Evolutionary conservation across 2,888 invertebrate genomes (phyloP).

Genomic region (Incurvaria masculella): DNA sequence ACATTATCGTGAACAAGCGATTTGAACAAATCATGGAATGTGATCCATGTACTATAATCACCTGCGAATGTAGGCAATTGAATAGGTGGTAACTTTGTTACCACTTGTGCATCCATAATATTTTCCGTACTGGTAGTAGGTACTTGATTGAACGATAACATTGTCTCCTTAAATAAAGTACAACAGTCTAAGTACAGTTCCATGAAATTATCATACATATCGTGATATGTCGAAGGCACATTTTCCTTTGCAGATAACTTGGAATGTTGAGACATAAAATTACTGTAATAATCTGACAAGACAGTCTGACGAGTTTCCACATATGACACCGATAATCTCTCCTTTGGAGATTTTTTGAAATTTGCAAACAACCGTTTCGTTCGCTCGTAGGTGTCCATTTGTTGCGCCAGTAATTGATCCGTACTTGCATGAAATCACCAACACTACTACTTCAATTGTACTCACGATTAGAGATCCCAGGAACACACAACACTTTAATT

Average conservation of each 20-base stretch:
- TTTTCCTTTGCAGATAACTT: neutral
- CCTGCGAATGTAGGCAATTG: conserved; percentile 13
- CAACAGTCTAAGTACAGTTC: neutral
- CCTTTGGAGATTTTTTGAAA: conserved; percentile 16
- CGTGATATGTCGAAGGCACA: neutral
- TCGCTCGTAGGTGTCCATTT: neutral
- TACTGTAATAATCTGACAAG: neutral
- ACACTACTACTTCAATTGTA: no score
- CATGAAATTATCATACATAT: neutral
- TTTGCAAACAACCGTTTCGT: conserved; percentile 5
- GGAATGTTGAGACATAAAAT: neutral
- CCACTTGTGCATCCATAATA: conserved; percentile 8
- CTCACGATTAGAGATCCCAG: no score
- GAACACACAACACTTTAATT: no score
- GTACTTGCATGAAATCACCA: no score
- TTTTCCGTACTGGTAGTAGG: conserved; percentile 15
- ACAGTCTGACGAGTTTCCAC: conserved; percentile 9
- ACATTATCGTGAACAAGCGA: conserved; percentile 9
- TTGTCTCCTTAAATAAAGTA: neutral
- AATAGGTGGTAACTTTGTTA: conserved; percentile 12
- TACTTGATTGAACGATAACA: no score
- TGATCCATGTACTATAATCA: conserved; percentile 13
- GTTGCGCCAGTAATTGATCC: neutral
- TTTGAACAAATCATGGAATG: conserved; percentile 13
- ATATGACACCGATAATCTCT: conserved; percentile 16